Conservation (phyloP, 2,888 invertebrate genomes). For the Drosophila austrosaltans region DNA sequence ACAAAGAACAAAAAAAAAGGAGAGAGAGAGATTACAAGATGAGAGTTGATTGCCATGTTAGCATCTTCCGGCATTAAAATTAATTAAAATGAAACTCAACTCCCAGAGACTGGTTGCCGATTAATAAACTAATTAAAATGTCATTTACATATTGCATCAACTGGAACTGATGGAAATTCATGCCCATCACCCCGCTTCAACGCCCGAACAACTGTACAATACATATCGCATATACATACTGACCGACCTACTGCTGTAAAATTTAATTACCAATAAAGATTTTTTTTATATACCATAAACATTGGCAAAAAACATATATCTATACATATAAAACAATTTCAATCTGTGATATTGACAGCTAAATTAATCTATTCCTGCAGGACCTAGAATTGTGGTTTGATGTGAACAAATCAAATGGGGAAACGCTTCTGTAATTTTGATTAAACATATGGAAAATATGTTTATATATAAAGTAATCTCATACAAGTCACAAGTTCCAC, state of each 20-base stretch:
- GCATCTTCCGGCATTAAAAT: slow-evolving; percentile 22
- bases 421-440: too few relatives aligned
- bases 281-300: slow-evolving; percentile 16
- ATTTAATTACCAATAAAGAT: slow-evolving; percentile 60
- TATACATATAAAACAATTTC: too few relatives aligned
- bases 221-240: slow-evolving; percentile 52
- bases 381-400: too few relatives aligned
- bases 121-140: slow-evolving; percentile 80
- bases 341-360: too few relatives aligned
- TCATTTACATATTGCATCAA: slow-evolving; percentile 65
- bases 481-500: too few relatives aligned
- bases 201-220: slow-evolving; percentile 14
- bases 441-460: too few relatives aligned
- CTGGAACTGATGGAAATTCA: slow-evolving; percentile 17
- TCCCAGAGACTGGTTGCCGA: slow-evolving; percentile 38
- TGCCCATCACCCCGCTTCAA: slow-evolving; percentile 19
- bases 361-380: too few relatives aligned
- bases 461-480: too few relatives aligned
- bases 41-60: background rate
- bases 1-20: background rate
- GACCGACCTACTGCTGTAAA: slow-evolving; percentile 5
- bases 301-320: too few relatives aligned
- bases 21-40: slow-evolving; percentile 2
- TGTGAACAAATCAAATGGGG: too few relatives aligned
- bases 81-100: slow-evolving; percentile 31